phyloP scores from a whole-genome alignment of 2,888 invertebrate species.

The Pristionchus exspectatus region DNA sequence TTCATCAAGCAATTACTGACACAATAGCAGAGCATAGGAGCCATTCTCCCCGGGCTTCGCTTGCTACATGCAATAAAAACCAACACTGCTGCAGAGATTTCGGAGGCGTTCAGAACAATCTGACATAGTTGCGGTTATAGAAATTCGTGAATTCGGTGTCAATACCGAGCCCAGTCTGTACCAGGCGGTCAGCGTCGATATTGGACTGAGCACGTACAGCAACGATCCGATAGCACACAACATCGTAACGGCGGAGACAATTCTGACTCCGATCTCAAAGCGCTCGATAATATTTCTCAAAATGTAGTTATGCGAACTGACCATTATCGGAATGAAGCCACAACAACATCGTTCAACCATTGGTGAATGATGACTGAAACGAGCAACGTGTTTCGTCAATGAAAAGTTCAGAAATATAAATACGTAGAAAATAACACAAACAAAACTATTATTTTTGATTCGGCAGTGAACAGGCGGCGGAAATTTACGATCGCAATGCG shows the following conservation, averaged over 20 bases:
- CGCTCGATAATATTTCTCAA: not conserved
- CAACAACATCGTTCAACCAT: not conserved
- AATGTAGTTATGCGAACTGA: not conserved
- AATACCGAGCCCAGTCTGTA: not conserved
- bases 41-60: not conserved
- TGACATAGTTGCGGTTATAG: not conserved
- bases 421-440: too few relatives aligned
- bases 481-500: too few relatives aligned
- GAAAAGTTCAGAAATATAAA: not conserved
- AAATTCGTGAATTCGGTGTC: not conserved
- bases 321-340: not conserved
- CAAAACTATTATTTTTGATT: too few relatives aligned
- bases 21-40: not conserved
- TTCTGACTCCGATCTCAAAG: not conserved
- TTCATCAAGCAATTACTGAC: not conserved
- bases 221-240: not conserved
- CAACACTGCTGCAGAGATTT: not conserved
- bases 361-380: too few relatives aligned
- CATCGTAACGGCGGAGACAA: not conserved
- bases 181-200: not conserved
- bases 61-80: not conserved
- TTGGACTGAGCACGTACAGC: not conserved
- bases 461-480: too few relatives aligned
- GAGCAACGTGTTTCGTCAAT: too few relatives aligned
- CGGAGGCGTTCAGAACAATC: not conserved